Base-by-base conservation (phyloP, 2,888 invertebrate genomes). In the Cremastobaeus sp. region DNA sequence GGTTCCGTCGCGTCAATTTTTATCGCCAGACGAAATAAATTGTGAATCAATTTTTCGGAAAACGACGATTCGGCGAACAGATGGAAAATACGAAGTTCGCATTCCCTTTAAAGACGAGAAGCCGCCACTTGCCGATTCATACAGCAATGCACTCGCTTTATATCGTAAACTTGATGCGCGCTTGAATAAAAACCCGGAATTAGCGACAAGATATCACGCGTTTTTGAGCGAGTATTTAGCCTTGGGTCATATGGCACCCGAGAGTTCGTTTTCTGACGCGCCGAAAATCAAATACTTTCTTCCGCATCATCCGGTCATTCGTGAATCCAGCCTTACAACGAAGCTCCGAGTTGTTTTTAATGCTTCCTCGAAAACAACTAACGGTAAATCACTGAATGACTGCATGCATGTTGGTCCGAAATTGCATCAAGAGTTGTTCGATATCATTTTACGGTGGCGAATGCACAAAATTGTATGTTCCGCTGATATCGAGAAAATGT, bases 341-440 rank as follows among this genome's bases (percentile, higher is more conserved):
- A 45, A 57, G 34, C 15, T 57, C 1, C 57, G 43, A 4, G 45
- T 62, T 1, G 62, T 62, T 5, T 69, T 69, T 18, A 59, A 60
- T 18, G 69, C 60, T 1, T 69, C 69, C 3, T 25, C 32, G 9
- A 6, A 12, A 32, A 62, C 32, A 12, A 6, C 25, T 12, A 62
- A 48, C 28, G 48, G 55, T 3, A 35, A 55, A 1, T 62, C 62
- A 1, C 28, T 70, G n/a, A 71, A 71, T 15, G 64, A 71, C 18
- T 54, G 45, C 55, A 48, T 62, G 62, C 47, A 64, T 9, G 45
- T 41, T 0, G 70, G 70, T 1, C 64, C 62, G 2, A 71, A 71
- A 21, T 35, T 60, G 9, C 60, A 60, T n/a, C 11, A 3, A 14
- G 60, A 47, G 9, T 15, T 60, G 9, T 28, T 37, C 20, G 60